These are phyloP conservation scores for Drosophila incognita DNA, from an alignment of 2,888 invertebrate genomes.

Conservation along the genomic window DNA sequence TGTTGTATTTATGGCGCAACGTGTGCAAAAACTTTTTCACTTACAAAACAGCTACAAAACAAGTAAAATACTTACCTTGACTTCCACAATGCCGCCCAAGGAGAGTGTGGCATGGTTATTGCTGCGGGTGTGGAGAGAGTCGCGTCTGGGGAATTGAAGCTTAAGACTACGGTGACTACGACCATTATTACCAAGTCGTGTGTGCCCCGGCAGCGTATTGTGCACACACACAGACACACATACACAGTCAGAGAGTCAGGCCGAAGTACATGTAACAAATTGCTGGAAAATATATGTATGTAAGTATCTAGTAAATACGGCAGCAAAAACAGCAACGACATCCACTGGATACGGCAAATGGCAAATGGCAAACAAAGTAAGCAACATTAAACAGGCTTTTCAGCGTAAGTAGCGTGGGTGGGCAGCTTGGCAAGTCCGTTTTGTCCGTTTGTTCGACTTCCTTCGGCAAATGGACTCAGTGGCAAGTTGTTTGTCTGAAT, in stretches of 20 bases:
- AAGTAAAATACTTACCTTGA: slow-evolving; percentile 74
- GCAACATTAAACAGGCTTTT: slow-evolving; percentile 76
- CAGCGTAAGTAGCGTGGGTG: slow-evolving; percentile 75
- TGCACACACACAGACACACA: slow-evolving; percentile 23
- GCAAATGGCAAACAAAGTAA: slow-evolving; percentile 73
- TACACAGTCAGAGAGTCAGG: not conserved
- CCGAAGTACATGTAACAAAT: slow-evolving; percentile 61
- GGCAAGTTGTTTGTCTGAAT: slow-evolving; percentile 20
- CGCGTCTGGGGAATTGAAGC: slow-evolving; percentile 13
- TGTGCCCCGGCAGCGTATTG: slow-evolving; percentile 51
- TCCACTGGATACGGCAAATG: slow-evolving; percentile 47
- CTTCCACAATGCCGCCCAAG: slow-evolving; percentile 57
- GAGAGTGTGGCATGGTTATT: slow-evolving; percentile 6
- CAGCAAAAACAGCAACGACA: slow-evolving; percentile 49
- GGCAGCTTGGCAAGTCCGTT: slow-evolving; percentile 19
- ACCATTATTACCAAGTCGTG: slow-evolving; percentile 58
- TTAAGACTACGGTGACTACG: slow-evolving; percentile 49
- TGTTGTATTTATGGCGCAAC: slow-evolving; percentile 59
- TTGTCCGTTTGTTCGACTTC: not conserved
- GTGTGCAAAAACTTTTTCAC: slow-evolving; percentile 74
- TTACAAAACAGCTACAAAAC: slow-evolving; percentile 66
- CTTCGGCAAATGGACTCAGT: not conserved
- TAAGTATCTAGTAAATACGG: slow-evolving; percentile 30
- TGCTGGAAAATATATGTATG: slow-evolving; percentile 65
- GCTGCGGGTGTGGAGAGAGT: not conserved